These are phyloP conservation scores for Elephantulus edwardii DNA, from an alignment of 2,113 vertebrate species.

Conservation along the genomic window DNA sequence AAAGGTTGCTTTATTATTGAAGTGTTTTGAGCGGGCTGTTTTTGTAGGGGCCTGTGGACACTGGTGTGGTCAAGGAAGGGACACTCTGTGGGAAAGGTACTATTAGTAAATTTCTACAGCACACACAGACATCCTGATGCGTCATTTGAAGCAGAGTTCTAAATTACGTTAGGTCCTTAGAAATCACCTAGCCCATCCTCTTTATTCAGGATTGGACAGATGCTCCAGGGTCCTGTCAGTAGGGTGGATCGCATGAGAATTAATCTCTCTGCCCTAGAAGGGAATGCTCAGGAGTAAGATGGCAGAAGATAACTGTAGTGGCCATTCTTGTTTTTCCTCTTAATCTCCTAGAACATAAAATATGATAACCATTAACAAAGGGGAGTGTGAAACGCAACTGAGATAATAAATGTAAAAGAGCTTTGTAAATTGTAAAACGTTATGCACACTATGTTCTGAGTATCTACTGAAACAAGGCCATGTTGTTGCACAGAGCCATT, in stretches of 20 bases:
- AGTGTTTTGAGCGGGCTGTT: background rate
- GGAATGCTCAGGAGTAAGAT: constrained; percentile 34
- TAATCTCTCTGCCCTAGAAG: constrained; percentile 7
- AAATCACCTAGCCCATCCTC: background rate
- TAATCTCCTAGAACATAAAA: constrained; percentile 46
- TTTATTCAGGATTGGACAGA: background rate
- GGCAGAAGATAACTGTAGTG: constrained; percentile 4
- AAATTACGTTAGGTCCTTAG: constrained; percentile 14
- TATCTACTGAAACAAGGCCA: constrained; percentile 41
- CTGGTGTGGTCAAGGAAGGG: background rate
- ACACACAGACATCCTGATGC: background rate
- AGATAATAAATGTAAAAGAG: constrained; percentile 35
- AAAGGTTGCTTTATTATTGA: background rate
- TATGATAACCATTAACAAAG: constrained; percentile 48
- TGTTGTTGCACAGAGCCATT: constrained; percentile 44
- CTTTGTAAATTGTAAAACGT: constrained; percentile 9
- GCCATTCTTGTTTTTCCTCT: background rate
- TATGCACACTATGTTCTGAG: background rate
- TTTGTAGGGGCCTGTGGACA: background rate
- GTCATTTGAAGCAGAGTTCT: constrained; percentile 3
- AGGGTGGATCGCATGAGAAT: background rate
- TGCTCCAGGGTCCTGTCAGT: constrained; percentile 5
- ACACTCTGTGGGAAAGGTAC: background rate
- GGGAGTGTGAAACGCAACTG: background rate
- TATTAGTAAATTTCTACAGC: background rate